Conservation (phyloP, 2,113 vertebrate genomes). For the Ammodytes marinus region DNA sequence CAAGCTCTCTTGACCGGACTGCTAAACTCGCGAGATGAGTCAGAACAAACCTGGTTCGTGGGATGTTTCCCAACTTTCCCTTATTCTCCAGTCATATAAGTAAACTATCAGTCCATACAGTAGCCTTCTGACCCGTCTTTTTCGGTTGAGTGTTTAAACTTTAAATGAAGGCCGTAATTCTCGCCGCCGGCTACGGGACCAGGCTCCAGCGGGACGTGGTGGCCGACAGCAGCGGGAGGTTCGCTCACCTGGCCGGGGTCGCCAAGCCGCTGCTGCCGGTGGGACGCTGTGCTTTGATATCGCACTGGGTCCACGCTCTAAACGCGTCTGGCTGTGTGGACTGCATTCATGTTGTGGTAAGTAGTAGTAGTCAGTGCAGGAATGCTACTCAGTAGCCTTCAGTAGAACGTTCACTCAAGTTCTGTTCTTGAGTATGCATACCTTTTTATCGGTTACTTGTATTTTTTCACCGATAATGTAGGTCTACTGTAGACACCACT, state of each 20-base stretch:
- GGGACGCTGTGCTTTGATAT: slow-evolving; percentile 73
- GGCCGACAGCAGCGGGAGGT: slow-evolving; percentile 74
- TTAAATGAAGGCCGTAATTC: slow-evolving; percentile 85
- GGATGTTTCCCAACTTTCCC: neutral
- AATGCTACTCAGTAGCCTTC: no score
- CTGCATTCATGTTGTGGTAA: slow-evolving; percentile 83
- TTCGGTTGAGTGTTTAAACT: slow-evolving; percentile 48
- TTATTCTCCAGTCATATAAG: fast-evolving
- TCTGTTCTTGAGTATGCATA: no score
- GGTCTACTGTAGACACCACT: no score
- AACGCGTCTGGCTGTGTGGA: slow-evolving; percentile 63
- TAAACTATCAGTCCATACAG: neutral
- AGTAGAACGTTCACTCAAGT: neutral
- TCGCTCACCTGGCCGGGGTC: slow-evolving; percentile 71
- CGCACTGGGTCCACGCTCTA: slow-evolving; percentile 84
- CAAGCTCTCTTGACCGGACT: fast-evolving
- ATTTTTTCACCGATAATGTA: no score
- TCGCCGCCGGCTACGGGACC: slow-evolving; percentile 89
- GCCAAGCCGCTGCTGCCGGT: slow-evolving; percentile 87
- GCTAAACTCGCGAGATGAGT: slow-evolving; percentile 16
- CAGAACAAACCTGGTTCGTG: fast-evolving
- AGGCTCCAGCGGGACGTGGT: slow-evolving; percentile 83
- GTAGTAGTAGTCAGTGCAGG: slow-evolving; percentile 30
- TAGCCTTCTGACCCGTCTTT: fast-evolving
- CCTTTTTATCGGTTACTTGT: no score